These are phyloP conservation scores for Cryptotis parvus DNA, from an alignment of 2,113 vertebrate genomes.

Conservation along the genomic window DNA sequence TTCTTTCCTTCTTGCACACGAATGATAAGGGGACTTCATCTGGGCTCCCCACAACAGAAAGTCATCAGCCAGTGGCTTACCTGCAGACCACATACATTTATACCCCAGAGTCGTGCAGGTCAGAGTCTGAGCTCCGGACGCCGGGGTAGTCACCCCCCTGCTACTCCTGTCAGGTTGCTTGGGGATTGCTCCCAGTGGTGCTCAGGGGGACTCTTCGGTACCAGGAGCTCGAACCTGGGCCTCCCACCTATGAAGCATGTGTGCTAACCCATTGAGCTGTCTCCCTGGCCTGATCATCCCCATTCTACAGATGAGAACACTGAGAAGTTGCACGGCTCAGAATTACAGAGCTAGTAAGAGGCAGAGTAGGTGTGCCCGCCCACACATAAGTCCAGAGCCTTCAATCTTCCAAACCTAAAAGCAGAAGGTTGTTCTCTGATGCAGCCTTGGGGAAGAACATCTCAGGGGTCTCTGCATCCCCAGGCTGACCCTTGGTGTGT, in stretches of 20 bases:
- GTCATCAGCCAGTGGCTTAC: neutral
- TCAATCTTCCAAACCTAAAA: neutral
- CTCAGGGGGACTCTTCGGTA: no score
- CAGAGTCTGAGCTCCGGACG: neutral
- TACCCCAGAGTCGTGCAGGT: neutral
- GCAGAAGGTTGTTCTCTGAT: neutral
- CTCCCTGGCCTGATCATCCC: neutral
- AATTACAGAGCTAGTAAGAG: neutral
- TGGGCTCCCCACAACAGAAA: neutral
- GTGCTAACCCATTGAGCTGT: neutral
- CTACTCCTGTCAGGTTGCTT: no score
- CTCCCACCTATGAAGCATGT: neutral
- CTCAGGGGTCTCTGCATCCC: no score
- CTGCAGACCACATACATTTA: neutral
- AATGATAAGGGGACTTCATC: neutral
- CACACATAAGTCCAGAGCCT: neutral
- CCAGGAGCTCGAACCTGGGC: no score
- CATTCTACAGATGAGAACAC: neutral
- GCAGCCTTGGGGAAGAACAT: neutral
- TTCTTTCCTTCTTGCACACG: slow-evolving; percentile 3
- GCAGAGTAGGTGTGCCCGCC: neutral
- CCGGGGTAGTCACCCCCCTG: no score
- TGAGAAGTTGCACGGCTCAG: neutral
- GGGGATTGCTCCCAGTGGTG: no score
- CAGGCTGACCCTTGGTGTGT: neutral